A percentile compares a stretch with the other conserved stretches of the same genome.
Evolutionary conservation across 2,797 vertebrate genomes (phyloP).

Genomic region (Cossypha dichroa): DNA sequence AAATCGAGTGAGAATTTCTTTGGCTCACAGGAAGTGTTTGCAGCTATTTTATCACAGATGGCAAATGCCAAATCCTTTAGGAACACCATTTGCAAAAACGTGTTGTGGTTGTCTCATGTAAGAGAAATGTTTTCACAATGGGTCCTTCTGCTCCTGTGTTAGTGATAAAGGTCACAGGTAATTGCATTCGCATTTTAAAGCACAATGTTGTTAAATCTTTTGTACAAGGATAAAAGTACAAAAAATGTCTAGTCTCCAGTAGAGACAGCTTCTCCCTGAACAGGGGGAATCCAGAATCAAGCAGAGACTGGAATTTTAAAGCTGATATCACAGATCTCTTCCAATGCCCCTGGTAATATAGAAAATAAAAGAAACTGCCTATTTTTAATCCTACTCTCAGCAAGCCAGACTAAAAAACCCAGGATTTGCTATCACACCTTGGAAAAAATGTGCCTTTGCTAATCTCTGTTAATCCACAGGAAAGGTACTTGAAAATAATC

Average conservation of each 20-base stretch:
- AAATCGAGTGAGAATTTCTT: neutral
- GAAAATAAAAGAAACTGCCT: neutral
- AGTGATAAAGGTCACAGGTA: neutral
- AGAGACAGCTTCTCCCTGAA: neutral
- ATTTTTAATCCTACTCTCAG: slow-evolving; percentile 20
- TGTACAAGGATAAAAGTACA: neutral
- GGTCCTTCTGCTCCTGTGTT: neutral
- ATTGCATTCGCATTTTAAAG: neutral
- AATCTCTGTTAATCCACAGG: slow-evolving; percentile 32
- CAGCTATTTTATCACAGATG: neutral
- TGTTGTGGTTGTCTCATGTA: neutral
- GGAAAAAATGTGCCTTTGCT: neutral
- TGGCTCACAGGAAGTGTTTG: neutral
- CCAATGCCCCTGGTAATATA: neutral
- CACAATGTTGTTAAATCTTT: neutral
- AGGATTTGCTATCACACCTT: neutral
- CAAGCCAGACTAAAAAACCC: neutral
- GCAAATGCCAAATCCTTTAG: neutral
- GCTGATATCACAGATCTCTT: neutral
- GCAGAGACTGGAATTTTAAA: slow-evolving; percentile 16
- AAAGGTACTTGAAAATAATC: slow-evolving; percentile 24
- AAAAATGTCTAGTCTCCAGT: neutral
- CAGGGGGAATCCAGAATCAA: slow-evolving; percentile 1
- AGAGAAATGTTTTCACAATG: neutral
- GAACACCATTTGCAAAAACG: neutral